Percentiles rank a stretch among this genome's conserved stretches.
Conservation (phyloP, 2,888 invertebrate species). For the Plagiodera versicolora region DNA sequence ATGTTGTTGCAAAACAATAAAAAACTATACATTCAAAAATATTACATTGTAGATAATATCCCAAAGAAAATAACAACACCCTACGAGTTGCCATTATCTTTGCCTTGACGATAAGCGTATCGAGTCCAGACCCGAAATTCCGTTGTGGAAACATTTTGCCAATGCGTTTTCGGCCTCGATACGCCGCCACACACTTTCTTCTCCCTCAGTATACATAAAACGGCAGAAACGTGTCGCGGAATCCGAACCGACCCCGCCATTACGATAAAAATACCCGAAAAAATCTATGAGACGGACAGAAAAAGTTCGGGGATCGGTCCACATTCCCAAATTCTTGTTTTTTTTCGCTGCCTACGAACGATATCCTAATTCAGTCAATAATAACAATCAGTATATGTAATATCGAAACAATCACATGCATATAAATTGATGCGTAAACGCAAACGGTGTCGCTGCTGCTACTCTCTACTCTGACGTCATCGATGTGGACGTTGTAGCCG, state of each 20-base stretch:
- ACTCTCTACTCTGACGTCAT: constrained; percentile 38
- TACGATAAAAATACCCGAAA: background rate
- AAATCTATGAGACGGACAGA: background rate
- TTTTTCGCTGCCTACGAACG: constrained; percentile 11
- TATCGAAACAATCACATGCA: constrained; percentile 51
- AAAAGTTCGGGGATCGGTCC: background rate
- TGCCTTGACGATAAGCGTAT: constrained; percentile 1
- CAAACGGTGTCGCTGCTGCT: constrained; percentile 20
- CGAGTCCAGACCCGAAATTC: no score
- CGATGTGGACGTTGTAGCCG: constrained; percentile 47
- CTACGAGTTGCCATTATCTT: constrained; percentile 19
- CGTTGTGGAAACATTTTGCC: no score
- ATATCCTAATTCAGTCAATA: constrained; percentile 48
- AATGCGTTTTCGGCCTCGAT: no score
- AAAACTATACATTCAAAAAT: constrained; percentile 52
- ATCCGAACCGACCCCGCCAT: background rate
- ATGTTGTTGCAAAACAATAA: constrained; percentile 51
- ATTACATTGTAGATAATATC: constrained; percentile 25
- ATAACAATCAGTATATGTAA: constrained; percentile 44
- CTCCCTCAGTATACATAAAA: background rate
- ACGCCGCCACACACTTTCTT: no score
- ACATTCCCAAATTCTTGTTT: no score
- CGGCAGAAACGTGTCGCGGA: background rate
- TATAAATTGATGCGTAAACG: constrained; percentile 45
- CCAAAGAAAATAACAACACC: constrained; percentile 22